Percentiles rank a stretch among this genome's conserved stretches.
These are phyloP conservation scores for Lasiommata megera DNA, from an alignment of 2,888 invertebrate species.

Conservation along the genomic window DNA sequence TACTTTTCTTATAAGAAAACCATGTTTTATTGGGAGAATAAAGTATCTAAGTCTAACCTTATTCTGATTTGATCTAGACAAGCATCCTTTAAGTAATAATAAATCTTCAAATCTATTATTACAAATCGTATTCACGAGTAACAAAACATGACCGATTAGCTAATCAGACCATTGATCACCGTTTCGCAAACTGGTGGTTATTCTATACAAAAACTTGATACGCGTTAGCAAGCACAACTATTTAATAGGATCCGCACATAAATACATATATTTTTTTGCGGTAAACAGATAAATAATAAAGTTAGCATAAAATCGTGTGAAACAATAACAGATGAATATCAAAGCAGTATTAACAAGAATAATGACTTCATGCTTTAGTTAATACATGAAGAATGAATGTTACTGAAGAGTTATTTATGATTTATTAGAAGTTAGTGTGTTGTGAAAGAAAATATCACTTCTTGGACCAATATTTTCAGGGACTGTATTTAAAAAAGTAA, in stretches of 20 bases:
- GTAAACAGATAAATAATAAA: neutral
- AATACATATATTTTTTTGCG: conserved; percentile 1
- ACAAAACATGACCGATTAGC: no score
- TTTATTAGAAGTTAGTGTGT: neutral
- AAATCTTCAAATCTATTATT: no score
- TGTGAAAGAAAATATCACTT: no score
- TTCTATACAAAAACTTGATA: neutral
- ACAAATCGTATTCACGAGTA: no score
- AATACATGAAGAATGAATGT: neutral
- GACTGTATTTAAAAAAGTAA: no score
- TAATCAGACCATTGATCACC: neutral
- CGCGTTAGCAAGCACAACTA: neutral
- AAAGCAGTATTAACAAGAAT: neutral
- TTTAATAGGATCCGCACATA: conserved; percentile 6
- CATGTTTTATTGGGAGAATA: no score
- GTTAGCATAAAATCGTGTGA: conserved; percentile 5
- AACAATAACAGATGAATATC: neutral
- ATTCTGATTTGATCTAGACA: no score
- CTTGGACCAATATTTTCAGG: no score
- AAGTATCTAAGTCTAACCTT: no score
- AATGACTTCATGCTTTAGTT: neutral
- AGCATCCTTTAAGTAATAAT: no score
- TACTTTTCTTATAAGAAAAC: no score
- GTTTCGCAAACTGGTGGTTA: neutral
- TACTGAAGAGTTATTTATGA: conserved; percentile 1